phyloP scores from a whole-genome alignment of 1,140 invertebrate genomes.

The Bactericera cockerelli region DNA sequence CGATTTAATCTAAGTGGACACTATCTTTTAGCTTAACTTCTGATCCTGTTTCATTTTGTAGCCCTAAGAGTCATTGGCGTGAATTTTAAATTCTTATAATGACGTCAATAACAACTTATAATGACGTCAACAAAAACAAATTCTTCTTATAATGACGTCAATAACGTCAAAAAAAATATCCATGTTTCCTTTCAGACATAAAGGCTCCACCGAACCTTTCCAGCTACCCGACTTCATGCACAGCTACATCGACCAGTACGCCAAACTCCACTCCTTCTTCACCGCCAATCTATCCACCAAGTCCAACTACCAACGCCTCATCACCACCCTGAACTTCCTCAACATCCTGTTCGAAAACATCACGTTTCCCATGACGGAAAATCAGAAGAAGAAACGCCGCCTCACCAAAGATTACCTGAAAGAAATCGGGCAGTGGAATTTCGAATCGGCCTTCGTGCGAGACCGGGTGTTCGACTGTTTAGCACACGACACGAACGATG shows the following conservation, averaged over 20 bases:
- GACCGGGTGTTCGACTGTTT: background rate
- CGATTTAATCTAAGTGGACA: no score
- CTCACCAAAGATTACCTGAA: background rate
- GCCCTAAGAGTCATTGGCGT: no score
- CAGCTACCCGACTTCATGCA: no score
- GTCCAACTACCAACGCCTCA: conserved; percentile 37
- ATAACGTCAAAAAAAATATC: no score
- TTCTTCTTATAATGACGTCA: no score
- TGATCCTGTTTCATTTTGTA: no score
- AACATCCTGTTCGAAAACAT: conserved; percentile 23
- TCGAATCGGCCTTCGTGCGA: background rate
- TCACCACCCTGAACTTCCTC: conserved; percentile 30
- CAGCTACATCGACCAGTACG: background rate
- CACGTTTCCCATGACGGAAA: background rate
- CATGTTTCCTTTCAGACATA: no score
- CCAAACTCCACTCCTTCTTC: conserved; percentile 29
- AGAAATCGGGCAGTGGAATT: background rate
- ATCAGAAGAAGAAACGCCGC: background rate
- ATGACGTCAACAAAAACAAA: no score
- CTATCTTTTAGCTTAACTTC: no score
- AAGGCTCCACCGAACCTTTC: no score
- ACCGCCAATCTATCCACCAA: conserved; percentile 33
- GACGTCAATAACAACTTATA: no score
- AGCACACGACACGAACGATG: conserved; percentile 25
- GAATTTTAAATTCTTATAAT: no score